A percentile compares a stretch with the other conserved stretches of the same genome.
Evolutionary conservation across 2,797 vertebrate genomes (phyloP).

Genomic region (Myripristis jacobus): DNA sequence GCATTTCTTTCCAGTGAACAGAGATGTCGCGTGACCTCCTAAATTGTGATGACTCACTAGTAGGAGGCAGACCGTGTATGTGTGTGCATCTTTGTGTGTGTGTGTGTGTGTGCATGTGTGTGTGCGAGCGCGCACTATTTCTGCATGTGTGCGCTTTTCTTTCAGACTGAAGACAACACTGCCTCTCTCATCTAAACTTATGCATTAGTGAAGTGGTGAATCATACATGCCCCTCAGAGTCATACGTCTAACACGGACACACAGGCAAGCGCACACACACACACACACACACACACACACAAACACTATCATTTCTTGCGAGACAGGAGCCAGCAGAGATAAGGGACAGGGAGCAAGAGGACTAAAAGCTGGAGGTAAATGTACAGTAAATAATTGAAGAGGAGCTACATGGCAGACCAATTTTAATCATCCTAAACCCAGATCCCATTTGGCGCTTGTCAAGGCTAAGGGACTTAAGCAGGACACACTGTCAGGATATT

Average conservation of each 20-base stretch:
- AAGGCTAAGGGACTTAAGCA: slow-evolving; percentile 65
- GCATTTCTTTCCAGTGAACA: slow-evolving; percentile 42
- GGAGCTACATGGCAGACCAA: slow-evolving; percentile 56
- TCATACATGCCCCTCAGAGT: slow-evolving; percentile 40
- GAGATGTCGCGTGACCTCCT: slow-evolving; percentile 28
- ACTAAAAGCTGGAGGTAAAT: slow-evolving; percentile 64
- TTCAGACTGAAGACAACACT: slow-evolving; percentile 40
- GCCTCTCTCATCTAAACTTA: slow-evolving; percentile 41
- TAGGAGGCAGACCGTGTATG: slow-evolving; percentile 3
- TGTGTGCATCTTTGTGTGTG: not conserved
- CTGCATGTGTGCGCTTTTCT: too few species aligned
- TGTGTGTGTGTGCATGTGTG: slow-evolving; percentile 4
- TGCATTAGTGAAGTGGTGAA: slow-evolving; percentile 55
- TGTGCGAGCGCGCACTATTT: too few species aligned
- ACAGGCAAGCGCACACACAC: slow-evolving; percentile 13
- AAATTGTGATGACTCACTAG: slow-evolving; percentile 58
- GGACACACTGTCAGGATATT: slow-evolving; percentile 61
- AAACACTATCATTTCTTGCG: slow-evolving; percentile 27
- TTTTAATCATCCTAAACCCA: slow-evolving; percentile 61
- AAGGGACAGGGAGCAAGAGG: slow-evolving; percentile 30
- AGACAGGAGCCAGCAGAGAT: slow-evolving; percentile 35
- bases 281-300: slow-evolving; percentile 15
- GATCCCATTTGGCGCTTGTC: slow-evolving; percentile 65
- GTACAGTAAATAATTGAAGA: slow-evolving; percentile 75
- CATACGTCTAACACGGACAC: slow-evolving; percentile 24